Evolutionary conservation across 2,113 vertebrate species (phyloP).

Genomic region (Varanus salvator): DNA sequence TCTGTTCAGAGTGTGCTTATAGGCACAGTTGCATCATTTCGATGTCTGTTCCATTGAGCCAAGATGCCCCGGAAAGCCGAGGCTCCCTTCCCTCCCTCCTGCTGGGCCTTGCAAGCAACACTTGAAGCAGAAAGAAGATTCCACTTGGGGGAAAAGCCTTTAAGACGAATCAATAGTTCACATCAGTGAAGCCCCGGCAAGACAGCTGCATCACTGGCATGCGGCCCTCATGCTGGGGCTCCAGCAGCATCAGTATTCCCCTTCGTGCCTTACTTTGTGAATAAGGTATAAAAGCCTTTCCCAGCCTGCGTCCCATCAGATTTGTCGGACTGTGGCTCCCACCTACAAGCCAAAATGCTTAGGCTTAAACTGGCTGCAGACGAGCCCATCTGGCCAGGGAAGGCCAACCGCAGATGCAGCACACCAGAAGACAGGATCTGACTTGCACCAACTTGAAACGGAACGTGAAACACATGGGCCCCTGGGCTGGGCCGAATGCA

Average conservation of each 20-base stretch:
- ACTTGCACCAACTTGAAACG: background rate
- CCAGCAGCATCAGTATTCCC: background rate
- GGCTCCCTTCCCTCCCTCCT: background rate
- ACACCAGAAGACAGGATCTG: background rate
- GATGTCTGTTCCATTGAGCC: constrained; percentile 13
- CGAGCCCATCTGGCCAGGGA: too few relatives aligned
- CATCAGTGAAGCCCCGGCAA: constrained; percentile 17
- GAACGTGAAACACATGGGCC: background rate
- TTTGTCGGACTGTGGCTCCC: too few relatives aligned
- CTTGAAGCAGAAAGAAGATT: constrained; percentile 1
- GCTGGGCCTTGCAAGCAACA: background rate
- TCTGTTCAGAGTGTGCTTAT: too few relatives aligned
- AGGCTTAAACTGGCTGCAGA: too few relatives aligned
- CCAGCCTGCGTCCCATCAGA: too few relatives aligned
- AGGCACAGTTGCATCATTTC: background rate
- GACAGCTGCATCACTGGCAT: background rate
- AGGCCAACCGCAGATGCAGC: rapidly evolving
- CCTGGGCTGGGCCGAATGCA: too few relatives aligned
- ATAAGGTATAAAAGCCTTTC: background rate
- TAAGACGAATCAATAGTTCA: background rate
- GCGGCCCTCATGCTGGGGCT: too few relatives aligned
- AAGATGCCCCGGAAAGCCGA: constrained; percentile 30
- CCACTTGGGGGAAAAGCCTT: background rate
- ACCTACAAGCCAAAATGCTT: too few relatives aligned
- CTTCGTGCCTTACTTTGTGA: background rate